Evolutionary conservation across 2,113 vertebrate genomes (phyloP).

Genomic region (Sphyrna mokarran): DNA sequence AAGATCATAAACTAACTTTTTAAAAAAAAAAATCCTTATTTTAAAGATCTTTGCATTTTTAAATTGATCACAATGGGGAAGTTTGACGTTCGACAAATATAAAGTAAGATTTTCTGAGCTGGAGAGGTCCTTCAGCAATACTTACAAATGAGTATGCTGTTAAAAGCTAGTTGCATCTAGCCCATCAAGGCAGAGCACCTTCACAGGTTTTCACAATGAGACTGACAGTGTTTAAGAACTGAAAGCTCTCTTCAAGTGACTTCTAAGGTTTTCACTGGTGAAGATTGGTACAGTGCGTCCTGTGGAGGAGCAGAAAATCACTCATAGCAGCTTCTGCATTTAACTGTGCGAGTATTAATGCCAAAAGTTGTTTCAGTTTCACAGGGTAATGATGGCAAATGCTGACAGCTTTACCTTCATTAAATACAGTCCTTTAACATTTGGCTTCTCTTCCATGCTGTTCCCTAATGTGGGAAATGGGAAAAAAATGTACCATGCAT

Average conservation of each 20-base stretch:
- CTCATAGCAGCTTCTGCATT: too few species aligned
- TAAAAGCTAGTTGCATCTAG: not conserved
- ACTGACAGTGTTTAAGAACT: not conserved
- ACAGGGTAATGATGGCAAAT: too few species aligned
- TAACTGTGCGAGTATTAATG: too few species aligned
- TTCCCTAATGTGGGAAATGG: not conserved
- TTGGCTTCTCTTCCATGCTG: not conserved
- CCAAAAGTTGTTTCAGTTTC: too few species aligned
- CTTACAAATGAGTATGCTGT: not conserved
- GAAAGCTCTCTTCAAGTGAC: not conserved
- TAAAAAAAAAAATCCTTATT: not conserved
- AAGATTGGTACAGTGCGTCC: not conserved
- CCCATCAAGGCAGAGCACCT: not conserved
- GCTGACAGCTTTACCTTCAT: not conserved
- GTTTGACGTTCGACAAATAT: not conserved
- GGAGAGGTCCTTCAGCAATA: not conserved
- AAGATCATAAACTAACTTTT: not conserved
- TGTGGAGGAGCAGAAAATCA: not conserved
- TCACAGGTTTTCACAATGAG: not conserved
- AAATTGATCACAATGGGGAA: not conserved
- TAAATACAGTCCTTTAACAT: not conserved
- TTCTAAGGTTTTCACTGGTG: not conserved
- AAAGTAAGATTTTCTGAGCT: not conserved
- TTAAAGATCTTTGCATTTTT: not conserved
- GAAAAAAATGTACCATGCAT: not conserved